These are phyloP conservation scores for Strix uralensis DNA, from an alignment of 2,113 vertebrate species.

Conservation along the genomic window DNA sequence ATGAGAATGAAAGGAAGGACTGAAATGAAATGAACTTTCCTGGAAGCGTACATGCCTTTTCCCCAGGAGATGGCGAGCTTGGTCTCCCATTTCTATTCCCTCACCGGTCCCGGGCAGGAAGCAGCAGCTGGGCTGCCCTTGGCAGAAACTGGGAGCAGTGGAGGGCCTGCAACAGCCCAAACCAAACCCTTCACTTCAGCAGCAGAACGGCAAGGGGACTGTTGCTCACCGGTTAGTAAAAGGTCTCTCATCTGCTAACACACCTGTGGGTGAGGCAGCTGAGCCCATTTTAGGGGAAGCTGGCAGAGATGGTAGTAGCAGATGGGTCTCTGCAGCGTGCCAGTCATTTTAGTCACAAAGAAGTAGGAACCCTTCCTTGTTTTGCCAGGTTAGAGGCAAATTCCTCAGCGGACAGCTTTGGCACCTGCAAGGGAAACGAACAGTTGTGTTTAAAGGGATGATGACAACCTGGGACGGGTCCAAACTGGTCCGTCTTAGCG, in stretches of 20 bases:
- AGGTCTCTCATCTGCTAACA: background rate
- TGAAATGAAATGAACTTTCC: background rate
- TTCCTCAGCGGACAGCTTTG: background rate
- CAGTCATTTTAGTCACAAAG: background rate
- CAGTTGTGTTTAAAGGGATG: background rate
- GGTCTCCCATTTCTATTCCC: background rate
- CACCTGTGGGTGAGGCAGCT: background rate
- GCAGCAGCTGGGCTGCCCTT: background rate
- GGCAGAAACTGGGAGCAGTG: background rate
- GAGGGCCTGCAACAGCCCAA: background rate
- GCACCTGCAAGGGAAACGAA: background rate
- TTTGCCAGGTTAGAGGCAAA: background rate
- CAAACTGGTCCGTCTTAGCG: background rate
- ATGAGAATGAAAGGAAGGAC: background rate
- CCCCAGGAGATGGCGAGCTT: conserved; percentile 61
- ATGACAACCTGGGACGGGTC: background rate
- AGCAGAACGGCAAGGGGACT: background rate
- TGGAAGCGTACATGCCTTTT: background rate
- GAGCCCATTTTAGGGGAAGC: background rate
- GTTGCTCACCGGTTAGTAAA: background rate
- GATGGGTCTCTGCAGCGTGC: background rate
- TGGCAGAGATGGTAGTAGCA: background rate
- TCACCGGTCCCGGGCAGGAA: background rate
- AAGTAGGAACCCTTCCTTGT: background rate
- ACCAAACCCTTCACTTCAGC: background rate